Evolutionary conservation across 2,888 invertebrate species (phyloP).

Genomic region (Colostygia pectinataria): DNA sequence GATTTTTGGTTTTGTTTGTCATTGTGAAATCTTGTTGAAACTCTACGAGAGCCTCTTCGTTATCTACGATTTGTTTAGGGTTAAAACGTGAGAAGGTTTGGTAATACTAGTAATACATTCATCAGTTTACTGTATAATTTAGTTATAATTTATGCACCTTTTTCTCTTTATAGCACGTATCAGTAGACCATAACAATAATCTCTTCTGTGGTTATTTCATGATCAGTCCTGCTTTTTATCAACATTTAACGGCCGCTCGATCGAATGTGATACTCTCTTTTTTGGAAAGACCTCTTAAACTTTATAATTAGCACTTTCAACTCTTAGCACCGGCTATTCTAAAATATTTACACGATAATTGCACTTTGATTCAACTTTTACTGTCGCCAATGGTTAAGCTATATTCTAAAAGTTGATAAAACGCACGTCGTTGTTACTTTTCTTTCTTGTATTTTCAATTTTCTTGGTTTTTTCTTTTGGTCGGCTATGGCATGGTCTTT

Average conservation of each 20-base stretch:
- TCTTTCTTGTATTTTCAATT: constrained; percentile 36
- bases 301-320: constrained; percentile 51
- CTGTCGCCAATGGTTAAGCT: constrained; percentile 22
- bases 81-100: constrained; percentile 76
- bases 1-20: constrained; percentile 62
- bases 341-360: constrained; percentile 44
- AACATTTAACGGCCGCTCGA: constrained; percentile 36
- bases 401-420: constrained; percentile 23
- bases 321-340: constrained; percentile 54
- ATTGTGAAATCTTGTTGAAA: constrained; percentile 75
- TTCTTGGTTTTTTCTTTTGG: constrained; percentile 37
- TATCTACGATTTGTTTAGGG: constrained; percentile 69
- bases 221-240: constrained; percentile 45
- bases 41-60: constrained; percentile 72
- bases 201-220: constrained; percentile 44
- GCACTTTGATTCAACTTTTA: constrained; percentile 43
- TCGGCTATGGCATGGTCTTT: constrained; percentile 49
- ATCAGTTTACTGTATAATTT: constrained; percentile 43
- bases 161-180: constrained; percentile 56
- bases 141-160: constrained; percentile 46
- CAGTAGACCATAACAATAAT: constrained; percentile 65
- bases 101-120: constrained; percentile 62
- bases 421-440: constrained; percentile 47
- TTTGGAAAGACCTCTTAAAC: constrained; percentile 43
- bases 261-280: constrained; percentile 61